Conservation (phyloP, 2,888 invertebrate species). For the Apamea sordens region DNA sequence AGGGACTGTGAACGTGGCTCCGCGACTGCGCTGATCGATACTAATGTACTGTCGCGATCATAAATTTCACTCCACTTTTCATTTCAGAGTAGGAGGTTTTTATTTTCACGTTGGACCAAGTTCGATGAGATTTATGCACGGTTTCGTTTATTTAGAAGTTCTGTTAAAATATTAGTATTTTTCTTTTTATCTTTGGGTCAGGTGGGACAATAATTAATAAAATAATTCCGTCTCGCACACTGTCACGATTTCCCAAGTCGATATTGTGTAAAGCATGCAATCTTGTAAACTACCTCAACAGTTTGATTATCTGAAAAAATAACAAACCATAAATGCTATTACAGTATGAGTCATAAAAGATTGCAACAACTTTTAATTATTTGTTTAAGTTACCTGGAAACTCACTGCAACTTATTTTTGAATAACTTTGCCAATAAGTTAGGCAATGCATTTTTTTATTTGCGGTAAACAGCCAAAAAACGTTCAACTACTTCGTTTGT, state of each 20-base stretch:
- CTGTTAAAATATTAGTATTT: neutral
- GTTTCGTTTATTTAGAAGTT: neutral
- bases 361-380: neutral
- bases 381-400: neutral
- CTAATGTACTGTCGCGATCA: slow-evolving; percentile 18
- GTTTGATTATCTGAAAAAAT: neutral
- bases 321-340: neutral
- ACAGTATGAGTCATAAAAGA: neutral
- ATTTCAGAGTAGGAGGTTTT: neutral
- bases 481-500: neutral
- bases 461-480: neutral
- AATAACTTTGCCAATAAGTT: neutral
- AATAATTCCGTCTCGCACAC: neutral
- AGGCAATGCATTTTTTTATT: neutral
- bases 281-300: neutral
- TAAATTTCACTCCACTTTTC: neutral
- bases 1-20: neutral
- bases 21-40: slow-evolving; percentile 42
- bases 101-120: neutral
- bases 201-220: neutral
- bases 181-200: neutral
- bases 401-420: neutral
- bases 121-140: neutral
- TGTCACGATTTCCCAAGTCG: neutral
- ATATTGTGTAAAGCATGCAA: neutral